Base-by-base conservation (phyloP, 2,797 vertebrate genomes). In the Phyllotis vaccarum region DNA sequence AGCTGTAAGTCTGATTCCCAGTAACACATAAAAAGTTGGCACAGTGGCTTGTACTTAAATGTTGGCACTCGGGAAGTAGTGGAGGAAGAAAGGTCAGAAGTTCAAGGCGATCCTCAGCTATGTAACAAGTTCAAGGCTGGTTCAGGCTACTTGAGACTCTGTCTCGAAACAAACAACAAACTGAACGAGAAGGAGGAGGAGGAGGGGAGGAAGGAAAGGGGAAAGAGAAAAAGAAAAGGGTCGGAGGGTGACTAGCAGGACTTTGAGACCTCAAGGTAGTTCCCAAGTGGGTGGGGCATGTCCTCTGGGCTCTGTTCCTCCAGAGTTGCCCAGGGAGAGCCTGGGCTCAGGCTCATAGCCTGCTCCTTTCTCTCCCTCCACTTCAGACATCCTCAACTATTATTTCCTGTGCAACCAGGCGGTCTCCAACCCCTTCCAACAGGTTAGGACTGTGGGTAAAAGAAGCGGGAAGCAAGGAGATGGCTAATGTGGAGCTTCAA, bases 351-450 rank as follows among this genome's bases (percentile, higher is more conserved):
- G 66, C 96, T 95, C 80, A 97, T 2, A 11, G 83, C 66, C 68
- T 74, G 37, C 75, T 52, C 46, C 79, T 58, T 62, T 93, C 74
- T 93, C 31, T 91, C 90, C 86, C 56, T 70, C 52, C 16, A 52
- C 93, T 97, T 96, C 98, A 99, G 99, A 99, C 95, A 99, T 99
- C 97, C 97, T 99, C 99, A 99, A 99, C 97, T 99, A 99, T 98
- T 99, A 99, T 98, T 98, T 99, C 98, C 99, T 98, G 98, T 99
- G 99, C 99, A 99, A 97, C 98, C 98, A 99, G 95, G 99, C 98
- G 62, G 98, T 99, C 98, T 99, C 98, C 98, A 99, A 99, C 97
- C 99, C 99, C 8, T 99, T 99, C 98, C 99, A 99, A 97, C 99
- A 99, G 99, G 99, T 99, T 76, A 95, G 97, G 79, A 82, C 79